Conservation (phyloP, 2,113 vertebrate genomes). For the Rana temporaria region DNA sequence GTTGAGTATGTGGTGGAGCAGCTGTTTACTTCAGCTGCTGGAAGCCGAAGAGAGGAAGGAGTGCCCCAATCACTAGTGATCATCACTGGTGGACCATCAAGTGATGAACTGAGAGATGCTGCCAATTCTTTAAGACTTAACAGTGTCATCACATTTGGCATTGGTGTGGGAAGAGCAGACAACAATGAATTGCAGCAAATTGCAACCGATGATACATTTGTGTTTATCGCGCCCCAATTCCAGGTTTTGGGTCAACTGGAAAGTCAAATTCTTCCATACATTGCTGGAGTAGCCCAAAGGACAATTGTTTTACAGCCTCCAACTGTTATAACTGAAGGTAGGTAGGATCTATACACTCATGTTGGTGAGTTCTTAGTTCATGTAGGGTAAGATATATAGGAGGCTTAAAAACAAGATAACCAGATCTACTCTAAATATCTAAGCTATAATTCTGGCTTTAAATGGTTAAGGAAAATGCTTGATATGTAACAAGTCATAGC, state of each 20-base stretch:
- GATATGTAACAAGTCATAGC: too few species aligned
- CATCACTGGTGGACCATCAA: conserved; percentile 87
- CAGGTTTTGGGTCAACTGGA: conserved; percentile 76
- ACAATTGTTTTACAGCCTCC: conserved; percentile 84
- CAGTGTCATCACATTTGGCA: conserved; percentile 81
- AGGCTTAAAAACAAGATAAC: not conserved
- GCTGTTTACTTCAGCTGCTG: conserved; percentile 82
- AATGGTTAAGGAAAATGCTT: too few species aligned
- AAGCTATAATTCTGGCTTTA: too few species aligned
- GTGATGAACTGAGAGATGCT: conserved; percentile 86
- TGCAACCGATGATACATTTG: conserved; percentile 85
- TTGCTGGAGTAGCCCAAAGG: conserved; percentile 87
- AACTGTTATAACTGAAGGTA: conserved; percentile 93
- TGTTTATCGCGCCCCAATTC: conserved; percentile 84
- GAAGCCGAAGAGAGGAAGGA: conserved; percentile 90
- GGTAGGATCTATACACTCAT: conserved; percentile 68
- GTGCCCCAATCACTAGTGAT: conserved; percentile 91
- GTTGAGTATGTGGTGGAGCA: conserved; percentile 85
- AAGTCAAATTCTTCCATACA: conserved; percentile 82
- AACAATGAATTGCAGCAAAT: conserved; percentile 84
- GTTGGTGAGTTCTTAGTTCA: not conserved
- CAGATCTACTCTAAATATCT: too few species aligned
- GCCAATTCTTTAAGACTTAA: conserved; percentile 87
- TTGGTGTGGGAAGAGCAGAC: conserved; percentile 80
- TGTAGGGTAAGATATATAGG: not conserved